Conservation (phyloP, 2,113 vertebrate genomes). For the Mobula birostris region DNA sequence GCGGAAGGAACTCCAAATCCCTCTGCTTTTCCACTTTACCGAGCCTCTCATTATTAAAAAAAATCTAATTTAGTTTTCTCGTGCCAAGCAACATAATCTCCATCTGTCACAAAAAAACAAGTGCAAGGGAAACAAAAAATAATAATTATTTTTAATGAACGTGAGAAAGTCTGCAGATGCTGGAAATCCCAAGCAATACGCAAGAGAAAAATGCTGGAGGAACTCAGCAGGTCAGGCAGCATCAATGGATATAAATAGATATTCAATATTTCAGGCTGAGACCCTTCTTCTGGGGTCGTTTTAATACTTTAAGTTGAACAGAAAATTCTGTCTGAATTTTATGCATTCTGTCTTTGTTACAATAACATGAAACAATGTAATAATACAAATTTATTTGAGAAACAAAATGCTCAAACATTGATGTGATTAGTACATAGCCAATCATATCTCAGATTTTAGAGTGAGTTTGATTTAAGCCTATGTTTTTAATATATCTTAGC, state of each 20-base stretch:
- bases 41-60: not conserved
- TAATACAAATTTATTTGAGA: not conserved
- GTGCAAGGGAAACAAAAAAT: not conserved
- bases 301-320: not conserved
- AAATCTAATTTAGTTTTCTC: not conserved
- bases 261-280: too few relatives aligned
- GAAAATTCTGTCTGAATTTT: not conserved
- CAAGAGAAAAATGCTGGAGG: too few relatives aligned
- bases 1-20: not conserved
- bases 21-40: not conserved
- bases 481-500: not conserved
- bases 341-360: not conserved
- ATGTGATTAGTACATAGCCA: not conserved
- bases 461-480: not conserved
- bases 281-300: too few relatives aligned
- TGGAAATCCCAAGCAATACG: too few relatives aligned
- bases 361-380: not conserved
- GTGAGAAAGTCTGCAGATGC: too few relatives aligned
- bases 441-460: not conserved
- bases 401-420: not conserved
- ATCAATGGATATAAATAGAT: too few relatives aligned
- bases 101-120: not conserved
- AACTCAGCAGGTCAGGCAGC: too few relatives aligned
- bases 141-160: not conserved
- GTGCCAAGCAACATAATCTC: not conserved